These are phyloP conservation scores for Salminus brasiliensis DNA, from an alignment of 2,113 vertebrate genomes.

Conservation along the genomic window DNA sequence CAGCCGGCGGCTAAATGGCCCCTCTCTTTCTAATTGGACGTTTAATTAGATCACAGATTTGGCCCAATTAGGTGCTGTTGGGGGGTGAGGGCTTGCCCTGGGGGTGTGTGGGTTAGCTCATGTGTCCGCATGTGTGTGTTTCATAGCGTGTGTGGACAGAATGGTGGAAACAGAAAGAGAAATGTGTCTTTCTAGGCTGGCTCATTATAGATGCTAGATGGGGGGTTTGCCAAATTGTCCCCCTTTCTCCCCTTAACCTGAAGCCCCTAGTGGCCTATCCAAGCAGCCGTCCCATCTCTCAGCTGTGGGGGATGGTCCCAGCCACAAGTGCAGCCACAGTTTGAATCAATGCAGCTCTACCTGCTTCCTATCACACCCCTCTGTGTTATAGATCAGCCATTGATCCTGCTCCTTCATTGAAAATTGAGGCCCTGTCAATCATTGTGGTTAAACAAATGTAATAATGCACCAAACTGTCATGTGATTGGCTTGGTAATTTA, in stretches of 20 bases:
- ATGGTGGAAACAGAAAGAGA: slow-evolving; percentile 25
- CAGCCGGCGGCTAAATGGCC: slow-evolving; percentile 78
- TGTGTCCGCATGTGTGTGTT: slow-evolving; percentile 27
- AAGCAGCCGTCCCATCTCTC: slow-evolving; percentile 9
- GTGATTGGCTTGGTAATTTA: not conserved
- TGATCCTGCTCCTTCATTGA: not conserved
- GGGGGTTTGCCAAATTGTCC: slow-evolving; percentile 31
- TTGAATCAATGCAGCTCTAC: slow-evolving; percentile 28
- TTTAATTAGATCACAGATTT: slow-evolving; percentile 87
- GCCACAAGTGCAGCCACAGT: not conserved
- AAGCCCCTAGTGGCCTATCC: slow-evolving; percentile 22
- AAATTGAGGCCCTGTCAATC: slow-evolving; percentile 28
- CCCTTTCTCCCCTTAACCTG: not conserved
- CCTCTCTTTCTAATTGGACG: slow-evolving; percentile 82
- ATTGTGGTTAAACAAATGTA: not conserved
- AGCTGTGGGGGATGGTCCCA: not conserved
- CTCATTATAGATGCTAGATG: slow-evolving; percentile 42
- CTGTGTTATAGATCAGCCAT: slow-evolving; percentile 20
- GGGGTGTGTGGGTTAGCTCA: slow-evolving; percentile 19
- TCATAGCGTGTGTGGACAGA: slow-evolving; percentile 26
- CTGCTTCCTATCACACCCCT: slow-evolving; percentile 2
- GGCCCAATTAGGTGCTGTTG: slow-evolving; percentile 80
- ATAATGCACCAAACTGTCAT: not conserved
- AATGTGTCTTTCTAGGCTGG: slow-evolving; percentile 16
- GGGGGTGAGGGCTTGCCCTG: slow-evolving; percentile 59